Evolutionary conservation across 2,888 invertebrate genomes (phyloP), one percentile per base, ranked within the genome.

Genomic region (Tanypteryx hageni): DNA sequence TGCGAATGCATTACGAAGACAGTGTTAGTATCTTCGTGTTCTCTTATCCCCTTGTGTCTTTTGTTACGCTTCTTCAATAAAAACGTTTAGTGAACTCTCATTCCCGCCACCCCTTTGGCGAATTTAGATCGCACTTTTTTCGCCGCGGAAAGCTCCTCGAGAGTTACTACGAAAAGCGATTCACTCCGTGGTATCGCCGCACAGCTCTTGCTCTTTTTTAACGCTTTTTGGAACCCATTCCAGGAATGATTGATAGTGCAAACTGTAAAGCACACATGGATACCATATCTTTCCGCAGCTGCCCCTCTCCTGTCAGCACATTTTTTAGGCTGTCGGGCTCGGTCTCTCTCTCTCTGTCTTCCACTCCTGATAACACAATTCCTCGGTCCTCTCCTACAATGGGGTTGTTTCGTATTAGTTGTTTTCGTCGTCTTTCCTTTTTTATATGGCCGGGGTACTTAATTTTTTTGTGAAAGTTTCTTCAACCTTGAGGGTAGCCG

Each of bases 211-310:
- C 22, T 44, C 44, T 76, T 76, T 76, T 76, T 10, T 27, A 13
- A 13, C 22, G 13, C 11, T 14, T 27, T 76, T 22, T 76, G 22
- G 76, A 22, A 22, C 76, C 76, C 22, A 76, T 76, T 76, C 76
- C 11, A n/a, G 27, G 76, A 27, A 76, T 76, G 76, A 76, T 76
- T 76, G 76, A 76, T 76, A 76, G 76, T 27, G 27, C 76, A 76
- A 76, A 76, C 76, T 27, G 76, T 22, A 76, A 76, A n/a, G 22
- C 76, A 27, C 76, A 76, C 27, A 76, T 76, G 76, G 76, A 76
- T 76, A 76, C 76, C 76, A 27, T 76, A 76, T 76, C 76, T 76
- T 76, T 76, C 76, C 27, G 27, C 76, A 76, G 76, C 76, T 76
- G 76, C 76, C 76, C 22, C 22, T 1, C 3, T 76, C 76, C 22